Conservation (phyloP, 2,888 invertebrate genomes). For the Brassicogethes aeneus region DNA sequence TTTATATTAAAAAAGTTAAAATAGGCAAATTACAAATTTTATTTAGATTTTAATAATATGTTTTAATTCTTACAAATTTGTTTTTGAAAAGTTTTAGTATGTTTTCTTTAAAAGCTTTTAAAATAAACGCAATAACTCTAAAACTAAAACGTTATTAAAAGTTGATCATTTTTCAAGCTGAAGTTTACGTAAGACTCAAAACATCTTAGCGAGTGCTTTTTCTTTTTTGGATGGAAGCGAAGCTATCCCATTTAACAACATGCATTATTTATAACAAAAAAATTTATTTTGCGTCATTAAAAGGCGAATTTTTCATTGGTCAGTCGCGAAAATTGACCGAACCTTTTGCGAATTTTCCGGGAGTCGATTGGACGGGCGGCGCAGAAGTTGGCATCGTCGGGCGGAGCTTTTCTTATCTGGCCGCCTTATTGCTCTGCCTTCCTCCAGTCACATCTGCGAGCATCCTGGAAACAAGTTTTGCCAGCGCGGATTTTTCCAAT, state of each 20-base stretch:
- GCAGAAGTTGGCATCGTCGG: conserved; percentile 31
- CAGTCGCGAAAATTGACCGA: conserved; percentile 36
- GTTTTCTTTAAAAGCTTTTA: too few relatives aligned
- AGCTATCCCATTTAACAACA: conserved; percentile 32
- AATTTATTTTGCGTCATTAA: conserved; percentile 35
- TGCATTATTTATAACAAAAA: conserved; percentile 42
- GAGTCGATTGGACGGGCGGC: conserved; percentile 32
- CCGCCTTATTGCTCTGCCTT: conserved; percentile 36
- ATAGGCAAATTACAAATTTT: too few relatives aligned
- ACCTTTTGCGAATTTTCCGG: conserved; percentile 31
- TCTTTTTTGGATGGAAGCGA: background rate
- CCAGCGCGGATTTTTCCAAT: conserved; percentile 29
- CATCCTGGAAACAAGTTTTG: conserved; percentile 23
- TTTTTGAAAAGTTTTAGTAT: too few relatives aligned
- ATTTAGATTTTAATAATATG: too few relatives aligned
- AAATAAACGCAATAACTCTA: too few relatives aligned
- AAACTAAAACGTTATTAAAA: background rate
- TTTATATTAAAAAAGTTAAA: too few relatives aligned
- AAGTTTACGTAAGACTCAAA: background rate
- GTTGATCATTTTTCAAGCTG: background rate
- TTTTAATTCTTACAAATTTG: too few relatives aligned
- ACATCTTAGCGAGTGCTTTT: background rate
- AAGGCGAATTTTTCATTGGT: conserved; percentile 35
- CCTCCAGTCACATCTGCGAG: conserved; percentile 28
- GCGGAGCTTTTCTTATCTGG: conserved; percentile 39